Conservation (phyloP, 2,888 invertebrate species). For the Cephonodes hylas region DNA sequence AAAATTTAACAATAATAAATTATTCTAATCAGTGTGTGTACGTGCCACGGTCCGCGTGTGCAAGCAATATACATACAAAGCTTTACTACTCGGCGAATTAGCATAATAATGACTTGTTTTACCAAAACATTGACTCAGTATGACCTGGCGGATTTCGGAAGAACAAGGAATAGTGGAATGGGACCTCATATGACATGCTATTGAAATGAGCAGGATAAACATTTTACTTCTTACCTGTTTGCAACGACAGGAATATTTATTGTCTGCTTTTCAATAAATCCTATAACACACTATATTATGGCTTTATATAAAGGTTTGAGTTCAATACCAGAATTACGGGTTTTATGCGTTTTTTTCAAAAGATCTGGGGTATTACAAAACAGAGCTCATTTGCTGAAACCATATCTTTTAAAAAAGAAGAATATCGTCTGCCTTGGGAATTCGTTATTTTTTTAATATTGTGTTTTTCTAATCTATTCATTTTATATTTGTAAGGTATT, state of each 20-base stretch:
- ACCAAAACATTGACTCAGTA: constrained; percentile 47
- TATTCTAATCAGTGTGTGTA: constrained; percentile 35
- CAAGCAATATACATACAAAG: constrained; percentile 55
- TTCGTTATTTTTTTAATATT: too few relatives aligned
- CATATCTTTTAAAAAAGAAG: too few relatives aligned
- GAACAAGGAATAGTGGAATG: not conserved
- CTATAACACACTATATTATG: not conserved
- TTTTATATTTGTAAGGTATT: too few relatives aligned
- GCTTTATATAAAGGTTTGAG: too few relatives aligned
- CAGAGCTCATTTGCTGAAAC: too few relatives aligned
- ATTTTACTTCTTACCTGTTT: too few relatives aligned
- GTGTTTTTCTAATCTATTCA: too few relatives aligned
- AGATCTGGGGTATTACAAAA: too few relatives aligned
- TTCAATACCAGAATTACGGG: too few relatives aligned
- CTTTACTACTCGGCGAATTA: constrained; percentile 46
- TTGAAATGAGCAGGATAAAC: not conserved
- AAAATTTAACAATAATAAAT: constrained; percentile 11
- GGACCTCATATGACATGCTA: not conserved
- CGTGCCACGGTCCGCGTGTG: constrained; percentile 54
- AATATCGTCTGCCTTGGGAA: too few relatives aligned
- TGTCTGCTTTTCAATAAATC: not conserved
- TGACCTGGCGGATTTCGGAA: constrained; percentile 8
- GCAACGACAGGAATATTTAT: not conserved
- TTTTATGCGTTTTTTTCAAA: too few relatives aligned
- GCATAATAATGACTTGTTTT: constrained; percentile 55